A percentile compares a stretch with the other conserved stretches of the same genome.
These are phyloP conservation scores for Spinibarbus caldwelli DNA, from an alignment of 2,797 vertebrate genomes.

Conservation along the genomic window DNA sequence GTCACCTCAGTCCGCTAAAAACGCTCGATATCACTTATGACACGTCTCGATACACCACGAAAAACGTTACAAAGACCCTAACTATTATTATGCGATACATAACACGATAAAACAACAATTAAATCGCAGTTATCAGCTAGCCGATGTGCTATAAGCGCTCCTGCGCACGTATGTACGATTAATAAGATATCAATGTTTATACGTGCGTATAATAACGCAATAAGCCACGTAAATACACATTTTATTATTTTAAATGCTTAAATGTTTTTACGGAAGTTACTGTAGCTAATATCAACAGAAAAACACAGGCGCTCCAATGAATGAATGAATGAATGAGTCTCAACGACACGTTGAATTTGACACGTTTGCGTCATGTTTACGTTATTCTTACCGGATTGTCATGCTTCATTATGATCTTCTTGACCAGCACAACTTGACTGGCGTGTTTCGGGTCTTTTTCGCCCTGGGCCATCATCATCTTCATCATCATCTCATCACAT, in stretches of 20 bases:
- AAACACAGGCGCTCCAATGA: not conserved
- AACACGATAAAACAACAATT: no score
- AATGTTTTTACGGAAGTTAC: not conserved
- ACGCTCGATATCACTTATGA: not conserved
- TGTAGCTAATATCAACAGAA: not conserved
- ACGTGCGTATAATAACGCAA: not conserved
- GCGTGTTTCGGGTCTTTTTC: constrained; percentile 63
- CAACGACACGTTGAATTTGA: not conserved
- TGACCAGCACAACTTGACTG: constrained; percentile 77
- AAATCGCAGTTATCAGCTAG: not conserved
- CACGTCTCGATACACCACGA: not conserved
- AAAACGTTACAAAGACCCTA: not conserved
- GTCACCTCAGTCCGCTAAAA: not conserved
- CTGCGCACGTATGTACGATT: not conserved
- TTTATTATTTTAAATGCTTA: no score
- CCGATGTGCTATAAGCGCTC: no score
- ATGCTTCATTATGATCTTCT: constrained; percentile 80
- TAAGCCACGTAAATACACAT: not conserved
- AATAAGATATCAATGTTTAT: not conserved
- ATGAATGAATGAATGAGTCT: not conserved
- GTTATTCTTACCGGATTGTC: constrained; percentile 71
- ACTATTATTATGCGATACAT: not conserved
- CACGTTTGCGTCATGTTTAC: not conserved
- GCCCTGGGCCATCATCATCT: constrained; percentile 63
- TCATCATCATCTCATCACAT: constrained; percentile 66